Base-by-base conservation (phyloP, 2,888 invertebrate species). In the Agapostemon virescens region DNA sequence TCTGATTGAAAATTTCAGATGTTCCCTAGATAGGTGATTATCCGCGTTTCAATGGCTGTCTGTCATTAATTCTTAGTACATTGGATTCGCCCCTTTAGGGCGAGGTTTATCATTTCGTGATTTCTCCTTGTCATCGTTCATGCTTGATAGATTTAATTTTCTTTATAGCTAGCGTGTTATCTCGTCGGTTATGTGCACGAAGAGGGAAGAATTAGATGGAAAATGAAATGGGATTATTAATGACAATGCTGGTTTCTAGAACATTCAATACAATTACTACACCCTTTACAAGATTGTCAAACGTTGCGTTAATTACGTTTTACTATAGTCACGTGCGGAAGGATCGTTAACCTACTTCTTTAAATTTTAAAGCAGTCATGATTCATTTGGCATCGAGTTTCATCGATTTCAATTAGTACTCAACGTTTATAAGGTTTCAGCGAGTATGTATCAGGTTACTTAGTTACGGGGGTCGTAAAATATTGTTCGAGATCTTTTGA, bases 111-210 rank as follows among this genome's bases (percentile, higher is more conserved):
- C 69, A 15, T 52, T 52, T 52, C 52, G 13, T 55, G 33, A 52
- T 52, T 75, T 69, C 33, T 63, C 76, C 11, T 17, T 13, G 67
- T 77, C 63, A 55, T 69, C 49, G 5, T 75, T 69, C 9, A 33
- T 49, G 33, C 45, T 30, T 20, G 38, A 69, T 77, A 36, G 2
- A 63, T 68, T 49, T 67, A 20, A 40, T 77, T 69, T 42, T n/a
- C 33, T 49, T 33, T 13, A 17, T 40, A 26, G 67, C 55, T 67
- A 30, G 23, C 55, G 58, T 49, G 67, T 74, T 38, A 45, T 66
- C 42, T 4, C 9, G 15, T 3, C 13, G 5, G 6, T 49, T 7
- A 30, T 33, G 23, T n/a, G 40, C 2, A 33, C 33, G 64, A 15
- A 23, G 30, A 23, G 42, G 26, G 6, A 15, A 26, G 1, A 63